Evolutionary conservation across 1,140 invertebrate species (phyloP).

Genomic region (Drosophila rhopaloa): DNA sequence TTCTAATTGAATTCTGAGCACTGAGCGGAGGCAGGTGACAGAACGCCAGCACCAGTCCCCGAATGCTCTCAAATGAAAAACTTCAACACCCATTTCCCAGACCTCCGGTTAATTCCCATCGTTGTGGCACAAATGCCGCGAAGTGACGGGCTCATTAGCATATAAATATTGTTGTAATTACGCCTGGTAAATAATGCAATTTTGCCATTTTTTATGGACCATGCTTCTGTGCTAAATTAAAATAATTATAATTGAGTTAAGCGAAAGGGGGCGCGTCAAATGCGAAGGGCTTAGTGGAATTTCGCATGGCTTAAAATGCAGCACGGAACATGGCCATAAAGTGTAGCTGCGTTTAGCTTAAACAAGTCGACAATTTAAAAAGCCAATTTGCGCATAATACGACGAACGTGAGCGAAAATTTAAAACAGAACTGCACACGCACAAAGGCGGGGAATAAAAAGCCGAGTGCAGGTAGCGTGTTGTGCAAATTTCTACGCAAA

Average conservation of each 20-base stretch:
- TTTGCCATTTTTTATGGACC: constrained; percentile 56
- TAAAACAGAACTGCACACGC: constrained; percentile 61
- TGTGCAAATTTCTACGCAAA: constrained; percentile 55
- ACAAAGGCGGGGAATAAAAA: constrained; percentile 8
- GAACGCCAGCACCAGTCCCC: constrained; percentile 11
- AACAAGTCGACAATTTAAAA: constrained; percentile 82
- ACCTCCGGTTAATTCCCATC: constrained; percentile 31
- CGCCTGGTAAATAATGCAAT: constrained; percentile 73
- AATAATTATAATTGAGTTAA: constrained; percentile 75
- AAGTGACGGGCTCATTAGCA: constrained; percentile 55
- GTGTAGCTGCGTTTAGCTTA: constrained; percentile 78
- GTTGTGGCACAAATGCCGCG: constrained; percentile 25
- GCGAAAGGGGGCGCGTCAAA: constrained; percentile 2
- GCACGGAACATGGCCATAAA: constrained; percentile 76
- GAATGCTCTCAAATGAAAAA: constrained; percentile 8
- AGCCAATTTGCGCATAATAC: constrained; percentile 82
- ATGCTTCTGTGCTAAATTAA: constrained; percentile 49
- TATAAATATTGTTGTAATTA: constrained; percentile 72
- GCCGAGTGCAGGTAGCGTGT: constrained; percentile 30
- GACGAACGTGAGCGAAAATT: constrained; percentile 76
- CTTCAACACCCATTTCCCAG: constrained; percentile 12
- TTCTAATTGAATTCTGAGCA: constrained; percentile 78
- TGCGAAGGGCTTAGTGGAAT: constrained; percentile 44
- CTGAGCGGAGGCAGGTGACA: constrained; percentile 57
- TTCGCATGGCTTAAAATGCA: constrained; percentile 80